Base-by-base conservation (phyloP, 1,140 invertebrate species). In the Lordiphosa collinella region DNA sequence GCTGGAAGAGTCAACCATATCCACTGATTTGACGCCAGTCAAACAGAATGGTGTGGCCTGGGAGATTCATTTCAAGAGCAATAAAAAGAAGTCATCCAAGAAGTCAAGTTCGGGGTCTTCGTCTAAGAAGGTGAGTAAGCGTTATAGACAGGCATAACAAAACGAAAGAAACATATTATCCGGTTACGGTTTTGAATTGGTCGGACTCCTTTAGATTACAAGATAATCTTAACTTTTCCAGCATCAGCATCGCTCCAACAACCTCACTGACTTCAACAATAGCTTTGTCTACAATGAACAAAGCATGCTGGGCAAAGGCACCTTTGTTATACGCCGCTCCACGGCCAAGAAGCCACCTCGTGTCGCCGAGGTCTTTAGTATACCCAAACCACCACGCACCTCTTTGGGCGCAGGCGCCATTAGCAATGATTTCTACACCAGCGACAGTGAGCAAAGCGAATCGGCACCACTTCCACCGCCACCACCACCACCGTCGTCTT, bases 41-140 rank as follows among this genome's bases (percentile, higher is more conserved):
- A 95, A 95, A 89, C 91, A 94, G 60, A 92, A 93, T 71, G 94
- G 94, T 66, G 95, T 95, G 37, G 94, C 94, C 48, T 95, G 94
- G 94, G 94, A 95, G 90, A 94, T 96, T 29, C 93, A 94, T 41
- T 90, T 96, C 18, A 87, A 84, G 35, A 80, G 58, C 62, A 80
- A 75, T 47, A 88, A 73, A 36, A 84, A 84, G 52, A 76, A 73
- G 29, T 32, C 61, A 0, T 43, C 32, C 0, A 76, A 76, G 25
- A 78, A 61, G 44, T 5, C 63, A 9, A 18, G 13, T 40, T 29
- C 55, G 3, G 41, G 29, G 8, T 14, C 29, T 10, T 52, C 57
- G 0, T 53, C 61, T 9, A 82, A 68, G 16, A 82, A 61, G 71
- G 76, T 80, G 32, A 51, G 44, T 9, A 4, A 51, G 11, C 14